Evolutionary conservation across 2,113 vertebrate genomes (phyloP), one percentile per base, ranked within the genome.

Genomic region (Tinamus guttatus): DNA sequence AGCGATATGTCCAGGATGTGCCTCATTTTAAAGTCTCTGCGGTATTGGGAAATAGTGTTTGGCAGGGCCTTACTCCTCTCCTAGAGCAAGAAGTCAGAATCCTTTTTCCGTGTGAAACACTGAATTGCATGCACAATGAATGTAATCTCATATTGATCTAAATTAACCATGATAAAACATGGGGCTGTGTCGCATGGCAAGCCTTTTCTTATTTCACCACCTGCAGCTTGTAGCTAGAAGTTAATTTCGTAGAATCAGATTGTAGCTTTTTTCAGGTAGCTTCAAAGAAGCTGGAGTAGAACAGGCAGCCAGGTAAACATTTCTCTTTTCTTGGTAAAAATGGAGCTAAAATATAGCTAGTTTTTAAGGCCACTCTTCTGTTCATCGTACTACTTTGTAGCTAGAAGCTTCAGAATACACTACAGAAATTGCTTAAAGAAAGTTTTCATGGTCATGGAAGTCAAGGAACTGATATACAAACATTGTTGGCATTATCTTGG

Each of bases 41-140:
- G 79, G 73, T 65, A 65, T 73, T 91, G 77, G 27, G 80, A 89
- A 84, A 84, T 81, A 88, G 22, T 5, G 11, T 78, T 95, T 93
- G 69, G 69, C 3, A 0, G 0, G 1, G 28, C 47, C 20, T 36
- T 0, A 0, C 18, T 76, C 71, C 13, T 1, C 2, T 91, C 79
- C 49, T 94, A 86, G 86, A 95, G 30, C 4, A 40, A 90, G 40
- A 93, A 90, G 77, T 96, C 19, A 86, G 89, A 90, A 43, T 78
- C n/a, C 90, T 58, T 67, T 25, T 81, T 47, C 69, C 58, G 51
- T 81, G 8, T 45, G 75, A 70, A 77, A 41, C 7, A 24, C 14
- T 71, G 87, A 91, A 75, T 18, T 60, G 34, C n/a, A 49, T 89
- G 81, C 64, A 64, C 54, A 91, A 51, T 43, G 41, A 9, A 3